Evolutionary conservation across 2,113 vertebrate species (phyloP).

Genomic region (Lanius collurio): DNA sequence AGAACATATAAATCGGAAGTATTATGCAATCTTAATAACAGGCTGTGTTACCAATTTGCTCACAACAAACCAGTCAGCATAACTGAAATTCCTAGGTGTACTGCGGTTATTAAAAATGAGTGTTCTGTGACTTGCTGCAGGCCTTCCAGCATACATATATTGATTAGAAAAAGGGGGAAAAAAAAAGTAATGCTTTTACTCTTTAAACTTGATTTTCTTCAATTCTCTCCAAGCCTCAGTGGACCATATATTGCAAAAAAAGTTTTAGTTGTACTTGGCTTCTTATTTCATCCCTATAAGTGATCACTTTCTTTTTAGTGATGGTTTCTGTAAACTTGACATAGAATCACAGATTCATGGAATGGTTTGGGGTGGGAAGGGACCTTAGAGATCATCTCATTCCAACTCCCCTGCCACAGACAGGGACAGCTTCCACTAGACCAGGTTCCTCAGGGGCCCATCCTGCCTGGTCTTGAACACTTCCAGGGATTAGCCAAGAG

Average conservation of each 20-base stretch:
- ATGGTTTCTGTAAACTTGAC: background rate
- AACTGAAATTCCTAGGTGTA: slow-evolving; percentile 19
- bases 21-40: slow-evolving; percentile 10
- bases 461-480: background rate
- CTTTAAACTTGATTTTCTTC: background rate
- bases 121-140: background rate
- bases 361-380: background rate
- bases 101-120: background rate
- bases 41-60: background rate
- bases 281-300: background rate
- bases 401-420: background rate
- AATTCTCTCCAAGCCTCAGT: background rate
- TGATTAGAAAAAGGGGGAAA: too few relatives aligned
- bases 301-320: background rate
- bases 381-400: background rate
- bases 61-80: background rate
- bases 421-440: background rate
- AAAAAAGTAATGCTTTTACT: background rate
- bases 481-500: background rate
- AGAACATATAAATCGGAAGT: background rate
- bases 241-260: background rate
- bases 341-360: background rate
- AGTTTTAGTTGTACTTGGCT: background rate
- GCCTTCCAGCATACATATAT: background rate
- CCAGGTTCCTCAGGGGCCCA: background rate